phyloP scores from a whole-genome alignment of 2,888 invertebrate species.

The Hirtodrosophila histrioides region DNA sequence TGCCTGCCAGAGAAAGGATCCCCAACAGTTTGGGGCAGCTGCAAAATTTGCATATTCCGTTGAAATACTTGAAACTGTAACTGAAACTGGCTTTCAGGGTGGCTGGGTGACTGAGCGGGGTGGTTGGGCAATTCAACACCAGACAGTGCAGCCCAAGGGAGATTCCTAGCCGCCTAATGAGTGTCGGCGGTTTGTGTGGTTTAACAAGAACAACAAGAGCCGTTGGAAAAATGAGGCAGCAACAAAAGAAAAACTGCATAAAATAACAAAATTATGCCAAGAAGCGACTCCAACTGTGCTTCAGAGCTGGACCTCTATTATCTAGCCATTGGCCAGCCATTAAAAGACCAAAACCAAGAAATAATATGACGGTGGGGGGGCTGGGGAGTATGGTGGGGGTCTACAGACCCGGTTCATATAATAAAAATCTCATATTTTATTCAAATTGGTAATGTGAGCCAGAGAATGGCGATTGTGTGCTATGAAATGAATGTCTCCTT shows the following conservation, averaged over 20 bases:
- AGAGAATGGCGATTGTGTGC: constrained; percentile 24
- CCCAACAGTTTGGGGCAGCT: not conserved
- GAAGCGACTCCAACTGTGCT: constrained; percentile 38
- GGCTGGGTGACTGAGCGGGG: not conserved
- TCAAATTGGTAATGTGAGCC: constrained; percentile 82
- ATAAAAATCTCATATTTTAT: constrained; percentile 83
- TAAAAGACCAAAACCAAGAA: constrained; percentile 34
- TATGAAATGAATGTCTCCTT: constrained; percentile 9
- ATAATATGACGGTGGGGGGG: not conserved
- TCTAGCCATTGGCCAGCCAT: constrained; percentile 70
- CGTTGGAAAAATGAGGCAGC: not conserved
- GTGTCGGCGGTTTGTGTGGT: constrained; percentile 72
- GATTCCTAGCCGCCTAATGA: constrained; percentile 62
- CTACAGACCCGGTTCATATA: constrained; percentile 40
- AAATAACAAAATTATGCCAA: constrained; percentile 71
- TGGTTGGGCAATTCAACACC: constrained; percentile 46
- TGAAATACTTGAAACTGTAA: constrained; percentile 31
- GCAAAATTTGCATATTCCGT: constrained; percentile 28
- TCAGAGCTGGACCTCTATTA: constrained; percentile 66
- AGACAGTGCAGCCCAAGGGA: constrained; percentile 46
- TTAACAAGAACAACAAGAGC: constrained; percentile 18
- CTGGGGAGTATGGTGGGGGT: not conserved
- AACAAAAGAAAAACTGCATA: constrained; percentile 47
- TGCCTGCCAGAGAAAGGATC: too few species aligned
- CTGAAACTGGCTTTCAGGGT: not conserved